Evolutionary conservation across 2,113 vertebrate genomes (phyloP).

Genomic region (Probosciger aterrimus): DNA sequence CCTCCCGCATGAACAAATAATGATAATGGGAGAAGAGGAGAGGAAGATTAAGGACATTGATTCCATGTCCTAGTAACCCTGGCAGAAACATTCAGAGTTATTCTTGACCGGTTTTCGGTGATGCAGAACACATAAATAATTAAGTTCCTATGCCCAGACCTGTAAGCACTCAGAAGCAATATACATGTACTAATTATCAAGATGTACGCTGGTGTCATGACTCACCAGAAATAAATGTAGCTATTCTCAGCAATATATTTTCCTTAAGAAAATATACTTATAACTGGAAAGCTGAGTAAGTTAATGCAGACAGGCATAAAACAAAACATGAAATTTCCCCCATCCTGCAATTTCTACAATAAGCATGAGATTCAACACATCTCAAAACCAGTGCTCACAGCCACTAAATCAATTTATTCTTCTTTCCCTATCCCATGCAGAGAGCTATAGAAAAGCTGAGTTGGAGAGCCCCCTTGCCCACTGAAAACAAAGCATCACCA

Average conservation of each 20-base stretch:
- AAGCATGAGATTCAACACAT: not conserved
- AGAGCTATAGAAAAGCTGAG: not conserved
- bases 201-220: not conserved
- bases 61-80: not conserved
- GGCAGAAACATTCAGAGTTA: not conserved
- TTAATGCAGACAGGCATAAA: not conserved
- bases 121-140: not conserved
- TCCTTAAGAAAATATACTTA: not conserved
- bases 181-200: not conserved
- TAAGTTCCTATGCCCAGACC: not conserved
- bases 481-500: not conserved
- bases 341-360: not conserved
- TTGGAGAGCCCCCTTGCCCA: not conserved
- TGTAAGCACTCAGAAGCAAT: not conserved
- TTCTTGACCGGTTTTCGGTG: not conserved
- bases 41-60: not conserved
- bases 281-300: not conserved
- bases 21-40: not conserved
- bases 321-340: not conserved
- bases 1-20: not conserved
- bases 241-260: not conserved
- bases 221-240: not conserved
- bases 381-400: not conserved
- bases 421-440: not conserved
- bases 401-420: slow-evolving; percentile 12